These are phyloP conservation scores for Ifrita kowaldi DNA, from an alignment of 2,113 vertebrate species.

Conservation along the genomic window DNA sequence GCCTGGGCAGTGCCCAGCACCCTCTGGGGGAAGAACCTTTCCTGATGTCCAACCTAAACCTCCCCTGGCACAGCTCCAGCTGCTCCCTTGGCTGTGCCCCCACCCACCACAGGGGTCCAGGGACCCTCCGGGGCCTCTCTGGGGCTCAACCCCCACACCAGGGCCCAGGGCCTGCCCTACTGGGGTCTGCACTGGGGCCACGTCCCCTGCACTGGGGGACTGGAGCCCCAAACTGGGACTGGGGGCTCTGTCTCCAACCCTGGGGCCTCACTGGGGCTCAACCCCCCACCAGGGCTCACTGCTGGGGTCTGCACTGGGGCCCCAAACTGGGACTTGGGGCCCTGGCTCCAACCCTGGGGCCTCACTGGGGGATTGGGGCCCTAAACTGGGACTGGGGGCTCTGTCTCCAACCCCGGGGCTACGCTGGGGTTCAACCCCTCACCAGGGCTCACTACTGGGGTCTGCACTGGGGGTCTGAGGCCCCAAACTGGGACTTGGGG, in stretches of 20 bases:
- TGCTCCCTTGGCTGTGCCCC: neutral
- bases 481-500: neutral
- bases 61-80: neutral
- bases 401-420: no score
- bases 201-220: no score
- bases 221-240: no score
- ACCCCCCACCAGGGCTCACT: no score
- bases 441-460: no score
- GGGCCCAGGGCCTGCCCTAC: neutral
- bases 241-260: no score
- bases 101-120: neutral
- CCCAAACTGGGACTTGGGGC: no score
- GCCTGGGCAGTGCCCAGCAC: neutral
- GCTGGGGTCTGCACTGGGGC: neutral
- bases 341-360: no score
- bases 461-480: accelerated
- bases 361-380: no score
- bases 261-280: no score
- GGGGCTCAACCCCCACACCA: neutral
- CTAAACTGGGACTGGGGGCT: no score
- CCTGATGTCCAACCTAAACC: accelerated
- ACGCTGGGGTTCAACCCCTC: no score
- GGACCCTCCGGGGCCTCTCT: neutral
- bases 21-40: neutral
- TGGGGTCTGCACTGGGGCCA: neutral